phyloP scores from a whole-genome alignment of 1,140 invertebrate genomes.

The Eulimnadia texana region DNA sequence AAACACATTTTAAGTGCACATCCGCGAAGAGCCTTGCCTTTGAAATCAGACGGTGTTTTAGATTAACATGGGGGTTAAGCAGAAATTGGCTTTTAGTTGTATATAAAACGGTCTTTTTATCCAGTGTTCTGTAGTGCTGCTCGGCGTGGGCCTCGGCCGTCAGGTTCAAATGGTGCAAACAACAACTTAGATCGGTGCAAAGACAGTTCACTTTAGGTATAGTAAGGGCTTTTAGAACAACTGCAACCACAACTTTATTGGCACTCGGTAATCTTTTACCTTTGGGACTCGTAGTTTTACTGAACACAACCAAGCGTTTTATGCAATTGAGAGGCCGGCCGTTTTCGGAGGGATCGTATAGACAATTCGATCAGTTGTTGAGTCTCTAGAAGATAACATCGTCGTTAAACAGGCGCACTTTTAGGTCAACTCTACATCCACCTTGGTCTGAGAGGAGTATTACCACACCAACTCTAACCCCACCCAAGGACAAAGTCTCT shows the following conservation, averaged over 20 bases:
- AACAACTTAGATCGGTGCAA: background rate
- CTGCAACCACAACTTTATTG: background rate
- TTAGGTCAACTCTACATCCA: background rate
- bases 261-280: background rate
- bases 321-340: background rate
- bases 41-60: background rate
- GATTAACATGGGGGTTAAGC: background rate
- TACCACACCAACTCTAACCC: background rate
- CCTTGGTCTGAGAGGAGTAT: background rate
- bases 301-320: background rate
- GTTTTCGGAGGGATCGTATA: background rate
- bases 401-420: background rate
- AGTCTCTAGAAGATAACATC: background rate
- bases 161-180: background rate
- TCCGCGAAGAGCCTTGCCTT: background rate
- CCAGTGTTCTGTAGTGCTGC: background rate
- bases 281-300: background rate
- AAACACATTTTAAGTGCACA: too few relatives aligned
- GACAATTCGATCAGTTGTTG: too few relatives aligned
- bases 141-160: constrained; percentile 1
- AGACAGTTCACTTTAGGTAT: background rate
- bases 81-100: background rate
- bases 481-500: too few relatives aligned
- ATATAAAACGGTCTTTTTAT: background rate
- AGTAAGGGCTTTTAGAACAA: background rate